phyloP scores from a whole-genome alignment of 2,113 vertebrate genomes.

The Ardeotis arabs region DNA sequence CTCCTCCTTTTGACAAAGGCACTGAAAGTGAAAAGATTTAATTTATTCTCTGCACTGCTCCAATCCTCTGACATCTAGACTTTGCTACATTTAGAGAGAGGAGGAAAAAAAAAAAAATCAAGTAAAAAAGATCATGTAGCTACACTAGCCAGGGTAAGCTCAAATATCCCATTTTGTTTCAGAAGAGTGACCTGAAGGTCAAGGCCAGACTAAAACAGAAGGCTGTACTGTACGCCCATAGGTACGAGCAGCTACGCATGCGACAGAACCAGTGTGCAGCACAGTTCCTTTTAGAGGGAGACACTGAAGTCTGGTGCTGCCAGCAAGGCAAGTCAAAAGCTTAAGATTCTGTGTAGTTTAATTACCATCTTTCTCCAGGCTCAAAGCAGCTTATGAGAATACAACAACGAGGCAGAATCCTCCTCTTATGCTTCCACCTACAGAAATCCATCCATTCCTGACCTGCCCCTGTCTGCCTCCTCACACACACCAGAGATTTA shows the following conservation, averaged over 20 bases:
- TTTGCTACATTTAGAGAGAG: background rate
- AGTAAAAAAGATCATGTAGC: background rate
- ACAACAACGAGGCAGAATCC: background rate
- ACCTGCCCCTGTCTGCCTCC: background rate
- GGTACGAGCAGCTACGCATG: background rate
- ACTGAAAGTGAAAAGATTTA: background rate
- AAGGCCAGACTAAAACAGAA: background rate
- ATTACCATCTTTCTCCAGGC: slow-evolving; percentile 22
- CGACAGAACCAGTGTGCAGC: background rate
- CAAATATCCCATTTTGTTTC: background rate
- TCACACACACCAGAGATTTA: background rate
- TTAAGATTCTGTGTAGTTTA: slow-evolving; percentile 29
- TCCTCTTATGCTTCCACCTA: background rate
- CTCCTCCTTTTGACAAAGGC: background rate
- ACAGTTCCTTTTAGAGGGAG: background rate
- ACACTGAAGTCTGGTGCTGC: slow-evolving; percentile 2
- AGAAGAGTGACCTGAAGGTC: background rate
- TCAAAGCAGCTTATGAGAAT: slow-evolving; percentile 53
- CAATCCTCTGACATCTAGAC: background rate
- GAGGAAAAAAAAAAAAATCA: background rate
- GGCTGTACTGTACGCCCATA: background rate
- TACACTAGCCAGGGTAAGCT: background rate
- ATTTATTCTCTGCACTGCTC: background rate
- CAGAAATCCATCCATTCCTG: background rate
- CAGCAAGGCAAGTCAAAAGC: slow-evolving; percentile 4